Conservation (phyloP, 2,888 invertebrate species). For the Aleiodes leptofemur region DNA sequence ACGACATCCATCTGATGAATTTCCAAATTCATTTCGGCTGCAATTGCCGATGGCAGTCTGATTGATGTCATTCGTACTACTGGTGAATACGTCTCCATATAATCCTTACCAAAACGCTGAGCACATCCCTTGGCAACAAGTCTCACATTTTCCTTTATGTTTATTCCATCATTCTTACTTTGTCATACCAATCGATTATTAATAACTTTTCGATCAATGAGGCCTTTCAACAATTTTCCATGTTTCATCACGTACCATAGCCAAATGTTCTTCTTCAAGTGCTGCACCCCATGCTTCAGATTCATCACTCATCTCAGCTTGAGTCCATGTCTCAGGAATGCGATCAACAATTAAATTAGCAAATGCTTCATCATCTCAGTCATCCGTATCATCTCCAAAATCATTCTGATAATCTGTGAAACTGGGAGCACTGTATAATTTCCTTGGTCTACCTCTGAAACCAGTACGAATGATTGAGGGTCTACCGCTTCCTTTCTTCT, state of each 20-base stretch:
- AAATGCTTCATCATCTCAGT: neutral
- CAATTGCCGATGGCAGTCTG: neutral
- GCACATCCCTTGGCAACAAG: slow-evolving; percentile 22
- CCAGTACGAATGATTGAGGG: neutral
- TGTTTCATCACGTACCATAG: neutral
- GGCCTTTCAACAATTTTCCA: slow-evolving; percentile 5
- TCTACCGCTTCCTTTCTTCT: neutral
- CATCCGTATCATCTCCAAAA: neutral
- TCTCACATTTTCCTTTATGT: slow-evolving; percentile 1
- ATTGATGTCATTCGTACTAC: slow-evolving; percentile 8
- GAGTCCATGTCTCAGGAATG: neutral
- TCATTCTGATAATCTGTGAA: neutral
- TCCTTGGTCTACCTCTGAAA: neutral
- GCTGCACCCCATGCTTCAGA: neutral
- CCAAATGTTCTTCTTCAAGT: neutral
- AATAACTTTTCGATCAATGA: neutral
- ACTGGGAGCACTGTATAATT: neutral
- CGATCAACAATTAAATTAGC: neutral
- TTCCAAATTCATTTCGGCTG: neutral
- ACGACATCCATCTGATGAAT: slow-evolving; percentile 36
- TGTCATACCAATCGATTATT: neutral
- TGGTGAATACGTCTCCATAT: slow-evolving; percentile 27
- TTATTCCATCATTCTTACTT: neutral
- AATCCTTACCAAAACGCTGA: slow-evolving; percentile 15
- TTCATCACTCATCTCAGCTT: neutral